Percentiles rank a stretch among this genome's conserved stretches.
Conservation (phyloP, 2,113 vertebrate species). For the Nerophis lumbriciformis region DNA sequence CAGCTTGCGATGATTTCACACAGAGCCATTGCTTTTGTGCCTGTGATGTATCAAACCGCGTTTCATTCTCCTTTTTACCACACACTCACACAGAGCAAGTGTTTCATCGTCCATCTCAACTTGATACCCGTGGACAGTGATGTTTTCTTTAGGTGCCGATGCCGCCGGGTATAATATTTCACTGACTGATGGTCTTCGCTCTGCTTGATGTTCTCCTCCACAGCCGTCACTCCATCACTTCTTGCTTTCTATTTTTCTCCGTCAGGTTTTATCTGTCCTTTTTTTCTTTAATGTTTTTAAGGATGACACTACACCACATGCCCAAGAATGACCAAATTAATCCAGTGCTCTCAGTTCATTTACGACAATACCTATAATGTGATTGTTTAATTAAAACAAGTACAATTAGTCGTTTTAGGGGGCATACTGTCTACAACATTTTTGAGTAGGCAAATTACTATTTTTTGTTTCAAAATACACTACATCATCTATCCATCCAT, state of each 20-base stretch:
- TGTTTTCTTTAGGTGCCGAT: constrained; percentile 9
- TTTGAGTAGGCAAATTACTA: too few species aligned
- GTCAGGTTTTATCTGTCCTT: background rate
- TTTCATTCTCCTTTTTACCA: background rate
- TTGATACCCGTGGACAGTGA: constrained; percentile 7
- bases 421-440: too few species aligned
- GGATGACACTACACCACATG: background rate
- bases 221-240: background rate
- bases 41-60: constrained; percentile 4
- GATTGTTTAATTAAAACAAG: too few species aligned
- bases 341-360: too few species aligned
- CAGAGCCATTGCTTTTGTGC: constrained; percentile 4
- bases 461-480: too few species aligned
- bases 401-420: too few species aligned
- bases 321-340: too few species aligned
- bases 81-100: background rate
- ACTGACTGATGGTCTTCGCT: constrained; percentile 2
- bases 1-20: constrained; percentile 8
- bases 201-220: background rate
- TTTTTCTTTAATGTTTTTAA: background rate
- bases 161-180: constrained; percentile 3
- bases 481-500: too few species aligned
- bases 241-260: background rate
- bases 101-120: constrained; percentile 4
- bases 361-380: too few species aligned